Conservation (phyloP, 2,113 vertebrate species). For the Heloderma charlesbogerti region DNA sequence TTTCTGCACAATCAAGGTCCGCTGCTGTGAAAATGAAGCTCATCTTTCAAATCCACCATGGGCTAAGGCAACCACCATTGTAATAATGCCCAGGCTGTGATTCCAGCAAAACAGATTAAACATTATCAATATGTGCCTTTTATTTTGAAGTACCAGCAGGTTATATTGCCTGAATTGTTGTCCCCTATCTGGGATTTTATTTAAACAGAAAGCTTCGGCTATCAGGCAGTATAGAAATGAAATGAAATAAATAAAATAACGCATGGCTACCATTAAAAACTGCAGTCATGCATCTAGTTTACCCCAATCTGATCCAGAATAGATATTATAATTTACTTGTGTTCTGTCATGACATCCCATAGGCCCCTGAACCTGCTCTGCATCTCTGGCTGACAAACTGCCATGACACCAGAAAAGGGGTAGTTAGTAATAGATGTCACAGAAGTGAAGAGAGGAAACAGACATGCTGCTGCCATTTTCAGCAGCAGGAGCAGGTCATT, state of each 20-base stretch:
- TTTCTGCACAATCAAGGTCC: slow-evolving; percentile 63
- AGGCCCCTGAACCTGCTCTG: neutral
- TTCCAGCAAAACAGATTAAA: slow-evolving; percentile 56
- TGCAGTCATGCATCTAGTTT: neutral
- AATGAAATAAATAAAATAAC: no score
- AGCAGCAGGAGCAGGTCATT: neutral
- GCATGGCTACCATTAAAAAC: neutral
- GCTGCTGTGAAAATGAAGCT: slow-evolving; percentile 66
- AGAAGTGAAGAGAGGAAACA: neutral
- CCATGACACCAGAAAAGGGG: neutral
- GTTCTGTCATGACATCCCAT: neutral
- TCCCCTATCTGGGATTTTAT: neutral
- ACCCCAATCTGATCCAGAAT: neutral
- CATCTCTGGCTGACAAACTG: neutral
- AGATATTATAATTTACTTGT: neutral
- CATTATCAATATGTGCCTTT: slow-evolving; percentile 37
- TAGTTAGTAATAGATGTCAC: neutral
- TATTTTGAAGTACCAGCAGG: slow-evolving; percentile 19
- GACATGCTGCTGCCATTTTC: neutral
- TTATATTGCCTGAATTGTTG: neutral
- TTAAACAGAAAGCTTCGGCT: neutral
- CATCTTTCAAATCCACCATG: slow-evolving; percentile 63
- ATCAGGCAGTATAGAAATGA: neutral
- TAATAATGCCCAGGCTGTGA: slow-evolving; percentile 51
- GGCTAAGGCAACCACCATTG: slow-evolving; percentile 43